phyloP scores from a whole-genome alignment of 2,888 invertebrate species.

The Cecidostiba fungosa region DNA sequence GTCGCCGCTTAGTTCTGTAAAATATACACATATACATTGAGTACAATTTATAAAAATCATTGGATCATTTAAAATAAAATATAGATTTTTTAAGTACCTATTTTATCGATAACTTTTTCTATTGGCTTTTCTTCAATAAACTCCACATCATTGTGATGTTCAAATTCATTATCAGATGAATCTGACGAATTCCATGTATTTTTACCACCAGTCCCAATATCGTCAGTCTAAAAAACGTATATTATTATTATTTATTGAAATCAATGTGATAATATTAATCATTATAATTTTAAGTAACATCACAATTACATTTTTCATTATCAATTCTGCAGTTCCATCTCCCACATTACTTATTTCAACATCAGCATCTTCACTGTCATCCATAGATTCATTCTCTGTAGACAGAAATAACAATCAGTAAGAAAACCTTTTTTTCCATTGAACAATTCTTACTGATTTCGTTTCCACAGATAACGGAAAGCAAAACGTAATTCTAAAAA shows the following conservation, averaged over 20 bases:
- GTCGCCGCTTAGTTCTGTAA: conserved; percentile 79
- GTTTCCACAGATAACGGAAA: background rate
- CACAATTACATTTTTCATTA: conserved; percentile 71
- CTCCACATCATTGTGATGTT: conserved; percentile 71
- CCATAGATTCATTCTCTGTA: conserved; percentile 61
- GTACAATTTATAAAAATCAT: conserved; percentile 49
- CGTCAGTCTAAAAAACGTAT: conserved; percentile 71
- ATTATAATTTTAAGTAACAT: conserved; percentile 11
- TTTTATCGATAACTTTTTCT: conserved; percentile 72
- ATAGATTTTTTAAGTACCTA: conserved; percentile 71
- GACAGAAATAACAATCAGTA: conserved; percentile 13
- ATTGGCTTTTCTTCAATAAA: conserved; percentile 71
- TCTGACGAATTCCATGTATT: conserved; percentile 73
- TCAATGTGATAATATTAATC: background rate
- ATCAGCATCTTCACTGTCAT: conserved; percentile 62
- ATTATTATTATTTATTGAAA: conserved; percentile 19
- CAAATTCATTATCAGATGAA: conserved; percentile 72
- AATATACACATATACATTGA: conserved; percentile 62
- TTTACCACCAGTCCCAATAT: conserved; percentile 74
- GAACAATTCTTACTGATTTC: background rate
- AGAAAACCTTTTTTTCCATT: background rate
- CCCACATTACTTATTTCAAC: conserved; percentile 72
- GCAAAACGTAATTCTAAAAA: background rate
- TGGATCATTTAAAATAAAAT: conserved; percentile 50
- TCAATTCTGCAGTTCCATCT: conserved; percentile 79